Evolutionary conservation across 2,113 vertebrate species (phyloP).

Genomic region (Chionomys nivalis): DNA sequence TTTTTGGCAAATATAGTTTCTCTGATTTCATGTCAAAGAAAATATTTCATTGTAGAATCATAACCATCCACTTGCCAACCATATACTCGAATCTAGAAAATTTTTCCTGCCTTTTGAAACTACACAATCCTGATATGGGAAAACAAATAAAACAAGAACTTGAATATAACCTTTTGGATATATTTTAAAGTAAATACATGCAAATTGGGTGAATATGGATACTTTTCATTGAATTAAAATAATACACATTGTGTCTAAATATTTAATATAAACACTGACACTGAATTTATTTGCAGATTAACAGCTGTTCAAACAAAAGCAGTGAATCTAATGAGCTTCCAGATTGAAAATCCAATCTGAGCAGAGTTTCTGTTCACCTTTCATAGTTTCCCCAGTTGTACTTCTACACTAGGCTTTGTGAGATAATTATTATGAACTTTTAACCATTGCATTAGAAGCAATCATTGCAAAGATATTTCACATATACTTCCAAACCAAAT

Average conservation of each 20-base stretch:
- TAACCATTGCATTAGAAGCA: constrained; percentile 76
- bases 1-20: not conserved
- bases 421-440: constrained; percentile 78
- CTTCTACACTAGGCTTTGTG: constrained; percentile 53
- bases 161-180: not conserved
- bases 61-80: not conserved
- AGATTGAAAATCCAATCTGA: constrained; percentile 20
- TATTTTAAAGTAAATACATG: constrained; percentile 31
- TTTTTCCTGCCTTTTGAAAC: not conserved
- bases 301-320: constrained; percentile 64
- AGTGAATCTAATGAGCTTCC: constrained; percentile 66
- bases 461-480: constrained; percentile 76
- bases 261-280: constrained; percentile 77
- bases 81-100: not conserved
- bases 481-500: constrained; percentile 43
- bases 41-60: constrained; percentile 5
- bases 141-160: not conserved
- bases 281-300: constrained; percentile 70
- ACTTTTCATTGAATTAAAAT: constrained; percentile 51
- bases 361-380: constrained; percentile 38
- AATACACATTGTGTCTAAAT: constrained; percentile 71
- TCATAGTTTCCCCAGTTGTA: constrained; percentile 30
- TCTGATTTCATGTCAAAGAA: not conserved
- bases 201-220: not conserved
- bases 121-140: not conserved